Evolutionary conservation across 2,113 vertebrate genomes (phyloP), one percentile per base, ranked within the genome.

Genomic region (Chamaetylas fuelleborni): DNA sequence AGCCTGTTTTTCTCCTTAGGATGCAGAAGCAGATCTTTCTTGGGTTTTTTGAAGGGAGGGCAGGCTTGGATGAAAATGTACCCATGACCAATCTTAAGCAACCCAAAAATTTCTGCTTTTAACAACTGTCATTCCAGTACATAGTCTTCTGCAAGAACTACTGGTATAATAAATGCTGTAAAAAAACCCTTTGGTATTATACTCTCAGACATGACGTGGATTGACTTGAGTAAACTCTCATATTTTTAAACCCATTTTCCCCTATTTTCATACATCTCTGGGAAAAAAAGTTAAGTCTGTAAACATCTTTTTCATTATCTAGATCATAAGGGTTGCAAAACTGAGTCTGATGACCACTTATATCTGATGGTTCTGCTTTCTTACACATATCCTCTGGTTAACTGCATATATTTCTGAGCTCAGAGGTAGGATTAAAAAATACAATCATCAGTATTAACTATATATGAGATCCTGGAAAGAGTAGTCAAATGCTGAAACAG

Each of bases 41-140:
- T 3, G 0, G 6, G 5, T 53, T 56, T 61, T n/a, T 3, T 7
- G 7, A 19, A 19, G 6, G 11, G 11, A 26, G 6, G 34, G 8
- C 11, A 80, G 26, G 24, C 42, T 70, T 77, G 8, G 22, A 19
- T 77, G n/a, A 89, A 69, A 40, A 72, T 4, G 11, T 17, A 61
- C 9, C 7, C 72, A 64, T 12, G 33, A 65, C 48, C n/a, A 24
- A 50, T 33, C 38, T 36, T 45, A 81, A 74, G 11, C 19, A 81
- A 88, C 17, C 8, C 31, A 19, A 22, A 85, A 50, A 67, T 36
- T 71, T 58, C 60, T 88, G 51, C 51, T 60, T 67, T 60, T 56
- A 88, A 54, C 29, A 31, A 50, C 7, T 62, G 42, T 26, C 23
- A 22, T 43, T 45, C 43, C 60, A 2, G 4, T 64, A 36, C 6